Percentiles rank a stretch among this genome's conserved stretches.
phyloP scores from a whole-genome alignment of 2,888 invertebrate genomes.

The Drosophila longiperda region DNA sequence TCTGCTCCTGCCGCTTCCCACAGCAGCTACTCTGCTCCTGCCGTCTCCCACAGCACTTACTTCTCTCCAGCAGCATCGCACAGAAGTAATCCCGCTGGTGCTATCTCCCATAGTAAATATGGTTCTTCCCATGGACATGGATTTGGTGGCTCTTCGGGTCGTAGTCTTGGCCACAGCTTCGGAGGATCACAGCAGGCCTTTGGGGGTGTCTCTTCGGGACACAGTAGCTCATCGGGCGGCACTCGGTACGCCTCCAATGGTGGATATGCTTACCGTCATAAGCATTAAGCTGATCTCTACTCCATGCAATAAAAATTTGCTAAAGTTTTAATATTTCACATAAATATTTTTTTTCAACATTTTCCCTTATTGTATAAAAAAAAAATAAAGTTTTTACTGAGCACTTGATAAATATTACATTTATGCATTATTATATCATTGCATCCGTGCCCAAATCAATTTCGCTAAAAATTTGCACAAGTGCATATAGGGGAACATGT shows the following conservation, averaged over 20 bases:
- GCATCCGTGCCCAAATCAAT: not conserved
- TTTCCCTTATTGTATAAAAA: conserved; percentile 1
- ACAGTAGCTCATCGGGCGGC: conserved; percentile 32
- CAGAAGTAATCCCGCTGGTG: conserved; percentile 21
- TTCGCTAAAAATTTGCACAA: not conserved
- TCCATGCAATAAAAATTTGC: conserved; percentile 11
- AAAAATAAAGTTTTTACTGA: conserved; percentile 17
- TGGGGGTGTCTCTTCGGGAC: conserved; percentile 11
- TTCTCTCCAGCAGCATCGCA: conserved; percentile 15
- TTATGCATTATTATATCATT: not conserved
- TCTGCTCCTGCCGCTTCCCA: conserved; percentile 25
- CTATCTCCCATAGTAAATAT: conserved; percentile 9
- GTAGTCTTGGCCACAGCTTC: conserved; percentile 26
- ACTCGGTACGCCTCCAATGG: conserved; percentile 73
- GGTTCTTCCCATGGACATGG: conserved; percentile 28
- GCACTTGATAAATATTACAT: not conserved
- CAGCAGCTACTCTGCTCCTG: conserved; percentile 25
- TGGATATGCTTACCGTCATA: conserved; percentile 69
- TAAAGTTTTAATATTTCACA: conserved; percentile 4
- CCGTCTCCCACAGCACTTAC: conserved; percentile 4
- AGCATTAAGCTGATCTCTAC: conserved; percentile 50
- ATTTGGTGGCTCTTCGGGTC: conserved; percentile 26
- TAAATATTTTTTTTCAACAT: conserved; percentile 26
- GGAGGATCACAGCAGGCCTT: conserved; percentile 20
- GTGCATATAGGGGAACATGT: too few species aligned